Evolutionary conservation across 1,140 invertebrate species (phyloP), one percentile per base, ranked within the genome.

Genomic region (Diploscapter pachys): DNA sequence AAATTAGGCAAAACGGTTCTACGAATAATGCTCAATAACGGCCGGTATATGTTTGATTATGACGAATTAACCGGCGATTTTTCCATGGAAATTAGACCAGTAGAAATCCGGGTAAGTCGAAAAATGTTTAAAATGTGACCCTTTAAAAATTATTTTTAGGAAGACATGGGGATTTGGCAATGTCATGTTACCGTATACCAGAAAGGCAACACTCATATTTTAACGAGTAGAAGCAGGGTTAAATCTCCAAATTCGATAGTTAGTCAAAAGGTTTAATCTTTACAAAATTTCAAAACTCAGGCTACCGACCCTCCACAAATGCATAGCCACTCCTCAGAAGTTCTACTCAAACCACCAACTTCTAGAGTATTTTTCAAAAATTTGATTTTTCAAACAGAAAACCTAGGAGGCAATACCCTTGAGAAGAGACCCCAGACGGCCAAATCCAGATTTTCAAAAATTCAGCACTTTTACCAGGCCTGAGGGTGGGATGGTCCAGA

Each of bases 31-130:
- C 72, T 77, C 11, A 74, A 73, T 53, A 74, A 66, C 55, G 76
- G 75, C 9, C 72, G 76, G 13, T 78, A 78, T 62, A 55, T 75
- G 3, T 78, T 78, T 67, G 63, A 75, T 52, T 78, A 78, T 50
- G 72, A 78, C n/a, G 76, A 78, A 50, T 50, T 78, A 0, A 75
- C 76, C 31, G 76, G 76, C 11, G 72, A 75, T 48, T 78, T 78
- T 62, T 56, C 72, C 0, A 78, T 78, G 76, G 76, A 78, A 71
- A 78, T 78, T 8, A 59, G 13, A 6, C 75, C 75, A 50, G 75
- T 77, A 6, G 69, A 61, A 71, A 71, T 77, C n/a, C 50, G 8
- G 6, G 69, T 71, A 71, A 71, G 8, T 5, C n/a, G 54, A 61
- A 48, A 67, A 53, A 61, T n/a, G 51, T 49, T 31, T 31, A 31